A percentile compares a stretch with the other conserved stretches of the same genome.
phyloP scores from a whole-genome alignment of 2,113 vertebrate species.

The Oryzias melastigma region DNA sequence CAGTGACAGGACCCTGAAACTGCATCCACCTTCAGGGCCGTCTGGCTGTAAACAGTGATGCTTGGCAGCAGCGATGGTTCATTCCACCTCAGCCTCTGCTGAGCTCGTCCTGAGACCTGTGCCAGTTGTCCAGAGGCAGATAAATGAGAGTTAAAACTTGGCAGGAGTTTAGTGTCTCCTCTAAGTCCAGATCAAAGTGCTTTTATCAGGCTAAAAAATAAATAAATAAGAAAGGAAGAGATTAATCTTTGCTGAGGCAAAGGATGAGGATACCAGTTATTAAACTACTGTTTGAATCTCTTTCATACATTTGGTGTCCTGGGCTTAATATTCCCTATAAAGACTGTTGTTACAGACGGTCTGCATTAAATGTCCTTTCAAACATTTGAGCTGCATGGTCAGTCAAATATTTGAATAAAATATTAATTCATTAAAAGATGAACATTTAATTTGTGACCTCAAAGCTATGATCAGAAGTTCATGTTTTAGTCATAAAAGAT shows the following conservation, averaged over 20 bases:
- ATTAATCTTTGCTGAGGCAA: conserved; percentile 19
- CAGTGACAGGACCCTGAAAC: conserved; percentile 37
- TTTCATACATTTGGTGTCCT: conserved; percentile 4
- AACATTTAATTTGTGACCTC: too few species aligned
- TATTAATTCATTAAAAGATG: too few species aligned
- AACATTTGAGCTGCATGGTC: too few species aligned
- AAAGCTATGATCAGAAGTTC: too few species aligned
- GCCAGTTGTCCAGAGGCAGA: conserved; percentile 60
- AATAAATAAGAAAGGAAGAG: conserved; percentile 4
- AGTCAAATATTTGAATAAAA: too few species aligned
- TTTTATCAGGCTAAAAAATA: conserved; percentile 40
- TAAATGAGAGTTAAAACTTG: conserved; percentile 61
- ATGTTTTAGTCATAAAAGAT: too few species aligned
- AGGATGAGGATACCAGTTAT: conserved; percentile 12
- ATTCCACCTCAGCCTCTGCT: conserved; percentile 48
- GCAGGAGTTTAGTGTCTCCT: conserved; percentile 51
- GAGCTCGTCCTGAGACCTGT: conserved; percentile 64
- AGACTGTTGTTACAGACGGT: too few species aligned
- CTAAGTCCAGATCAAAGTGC: conserved; percentile 54
- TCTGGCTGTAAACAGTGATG: conserved; percentile 55
- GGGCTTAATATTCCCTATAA: neutral
- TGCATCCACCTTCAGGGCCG: conserved; percentile 44
- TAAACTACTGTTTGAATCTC: conserved; percentile 11
- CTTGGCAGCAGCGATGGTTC: conserved; percentile 48
- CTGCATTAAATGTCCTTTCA: too few species aligned